Conservation (phyloP, 2,888 invertebrate species). For the Eupithecia centaureata region DNA sequence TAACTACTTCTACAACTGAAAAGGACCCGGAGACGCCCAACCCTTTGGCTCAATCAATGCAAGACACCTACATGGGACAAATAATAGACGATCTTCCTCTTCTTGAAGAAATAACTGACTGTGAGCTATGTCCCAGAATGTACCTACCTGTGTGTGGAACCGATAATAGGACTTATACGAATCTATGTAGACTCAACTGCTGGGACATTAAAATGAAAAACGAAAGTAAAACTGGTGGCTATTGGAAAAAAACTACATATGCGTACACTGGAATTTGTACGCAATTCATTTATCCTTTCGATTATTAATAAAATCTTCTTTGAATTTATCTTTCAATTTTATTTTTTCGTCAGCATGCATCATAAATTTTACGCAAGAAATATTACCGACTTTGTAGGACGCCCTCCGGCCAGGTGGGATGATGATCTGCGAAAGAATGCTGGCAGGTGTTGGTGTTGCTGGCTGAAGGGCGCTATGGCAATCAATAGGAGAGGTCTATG, state of each 20-base stretch:
- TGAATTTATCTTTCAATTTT: not conserved
- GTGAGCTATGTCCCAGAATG: not conserved
- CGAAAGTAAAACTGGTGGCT: not conserved
- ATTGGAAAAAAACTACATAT: not conserved
- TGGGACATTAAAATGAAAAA: not conserved
- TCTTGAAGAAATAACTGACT: not conserved
- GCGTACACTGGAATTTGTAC: not conserved
- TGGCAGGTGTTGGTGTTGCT: no score
- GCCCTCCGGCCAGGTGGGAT: no score
- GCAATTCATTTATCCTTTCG: not conserved
- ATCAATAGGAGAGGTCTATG: no score
- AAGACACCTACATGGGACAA: not conserved
- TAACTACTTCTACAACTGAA: not conserved
- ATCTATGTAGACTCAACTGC: not conserved
- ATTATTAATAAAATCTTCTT: not conserved
- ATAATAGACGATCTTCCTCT: not conserved
- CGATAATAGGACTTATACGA: not conserved
- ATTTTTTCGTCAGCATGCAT: not conserved
- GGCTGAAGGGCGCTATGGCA: no score
- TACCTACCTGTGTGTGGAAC: conserved; percentile 8
- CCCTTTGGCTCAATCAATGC: not conserved
- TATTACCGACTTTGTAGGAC: no score
- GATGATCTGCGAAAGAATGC: no score
- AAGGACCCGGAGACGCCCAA: not conserved
- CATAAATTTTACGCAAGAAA: no score